Percentiles rank a stretch among this genome's conserved stretches.
phyloP scores from a whole-genome alignment of 2,113 vertebrate species.

The Psettodes erumei region DNA sequence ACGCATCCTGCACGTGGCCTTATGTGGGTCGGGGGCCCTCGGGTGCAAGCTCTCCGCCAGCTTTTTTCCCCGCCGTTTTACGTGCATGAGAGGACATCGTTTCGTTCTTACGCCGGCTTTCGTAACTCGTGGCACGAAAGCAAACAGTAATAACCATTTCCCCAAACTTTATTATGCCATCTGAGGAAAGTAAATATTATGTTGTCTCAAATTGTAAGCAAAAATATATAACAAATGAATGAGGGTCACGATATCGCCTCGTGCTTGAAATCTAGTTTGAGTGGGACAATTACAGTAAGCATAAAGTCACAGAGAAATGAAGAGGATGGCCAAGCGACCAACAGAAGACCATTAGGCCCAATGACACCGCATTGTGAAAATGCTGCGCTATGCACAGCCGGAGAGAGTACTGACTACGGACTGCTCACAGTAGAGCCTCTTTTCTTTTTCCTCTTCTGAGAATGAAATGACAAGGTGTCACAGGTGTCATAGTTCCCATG shows the following conservation, averaged over 20 bases:
- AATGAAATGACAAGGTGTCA: constrained; percentile 51
- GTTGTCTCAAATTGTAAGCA: background rate
- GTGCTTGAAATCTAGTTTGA: constrained; percentile 3
- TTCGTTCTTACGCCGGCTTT: background rate
- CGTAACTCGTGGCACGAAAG: background rate
- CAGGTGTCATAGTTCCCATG: constrained; percentile 75
- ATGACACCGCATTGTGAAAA: constrained; percentile 30
- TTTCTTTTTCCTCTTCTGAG: constrained; percentile 27
- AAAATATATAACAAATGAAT: background rate
- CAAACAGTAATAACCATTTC: too few species aligned
- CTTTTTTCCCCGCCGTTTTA: too few species aligned
- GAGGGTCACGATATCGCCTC: background rate
- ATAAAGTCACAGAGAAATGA: constrained; percentile 8
- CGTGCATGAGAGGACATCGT: too few species aligned
- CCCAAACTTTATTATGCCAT: too few species aligned
- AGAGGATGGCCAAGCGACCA: background rate
- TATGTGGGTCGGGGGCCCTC: constrained; percentile 65
- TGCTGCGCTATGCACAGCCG: constrained; percentile 44
- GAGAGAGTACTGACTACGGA: constrained; percentile 34
- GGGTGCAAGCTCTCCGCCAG: constrained; percentile 43
- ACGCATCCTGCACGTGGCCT: constrained; percentile 26
- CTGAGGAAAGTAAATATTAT: background rate
- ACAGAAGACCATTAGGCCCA: background rate
- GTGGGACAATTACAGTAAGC: too few species aligned
- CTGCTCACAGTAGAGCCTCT: constrained; percentile 49